Conservation (phyloP, 1,140 invertebrate species). For the Cydia splendana region DNA sequence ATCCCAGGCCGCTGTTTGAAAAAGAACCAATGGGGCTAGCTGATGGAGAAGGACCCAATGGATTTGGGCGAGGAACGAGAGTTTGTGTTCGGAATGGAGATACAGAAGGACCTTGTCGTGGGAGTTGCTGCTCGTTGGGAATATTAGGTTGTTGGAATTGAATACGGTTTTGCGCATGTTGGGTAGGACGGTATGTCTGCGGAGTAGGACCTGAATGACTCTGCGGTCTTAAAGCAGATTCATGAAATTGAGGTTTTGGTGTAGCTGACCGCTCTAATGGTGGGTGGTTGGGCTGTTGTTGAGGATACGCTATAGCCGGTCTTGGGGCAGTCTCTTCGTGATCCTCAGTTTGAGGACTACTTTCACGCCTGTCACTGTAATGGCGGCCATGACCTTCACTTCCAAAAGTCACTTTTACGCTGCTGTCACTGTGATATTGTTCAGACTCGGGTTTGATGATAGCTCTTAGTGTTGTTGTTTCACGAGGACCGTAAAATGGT, state of each 20-base stretch:
- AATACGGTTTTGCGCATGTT: slow-evolving; percentile 69
- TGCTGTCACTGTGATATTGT: slow-evolving; percentile 87
- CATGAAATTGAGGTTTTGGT: slow-evolving; percentile 58
- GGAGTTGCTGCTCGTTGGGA: slow-evolving; percentile 69
- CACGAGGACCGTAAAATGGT: slow-evolving; percentile 75
- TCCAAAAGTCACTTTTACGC: slow-evolving; percentile 88
- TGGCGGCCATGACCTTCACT: slow-evolving; percentile 78
- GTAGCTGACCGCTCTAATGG: slow-evolving; percentile 60
- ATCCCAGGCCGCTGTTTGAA: slow-evolving; percentile 54
- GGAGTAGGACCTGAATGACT: slow-evolving; percentile 51
- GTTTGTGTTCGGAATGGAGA: slow-evolving; percentile 65
- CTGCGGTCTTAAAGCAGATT: slow-evolving; percentile 52
- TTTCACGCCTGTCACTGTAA: slow-evolving; percentile 78
- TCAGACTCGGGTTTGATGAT: slow-evolving; percentile 92
- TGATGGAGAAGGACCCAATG: slow-evolving; percentile 60
- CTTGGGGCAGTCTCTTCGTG: slow-evolving; percentile 80
- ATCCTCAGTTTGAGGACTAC: slow-evolving; percentile 78
- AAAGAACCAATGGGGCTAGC: slow-evolving; percentile 54
- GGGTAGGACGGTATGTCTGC: slow-evolving; percentile 53
- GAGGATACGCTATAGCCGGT: slow-evolving; percentile 81
- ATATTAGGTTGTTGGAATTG: slow-evolving; percentile 76
- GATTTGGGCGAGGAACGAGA: slow-evolving; percentile 67
- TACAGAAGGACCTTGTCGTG: slow-evolving; percentile 66
- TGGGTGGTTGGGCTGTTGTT: slow-evolving; percentile 56
- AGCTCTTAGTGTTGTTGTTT: slow-evolving; percentile 88